Evolutionary conservation across 2,113 vertebrate species (phyloP).

Genomic region (Rhinichthys klamathensis): DNA sequence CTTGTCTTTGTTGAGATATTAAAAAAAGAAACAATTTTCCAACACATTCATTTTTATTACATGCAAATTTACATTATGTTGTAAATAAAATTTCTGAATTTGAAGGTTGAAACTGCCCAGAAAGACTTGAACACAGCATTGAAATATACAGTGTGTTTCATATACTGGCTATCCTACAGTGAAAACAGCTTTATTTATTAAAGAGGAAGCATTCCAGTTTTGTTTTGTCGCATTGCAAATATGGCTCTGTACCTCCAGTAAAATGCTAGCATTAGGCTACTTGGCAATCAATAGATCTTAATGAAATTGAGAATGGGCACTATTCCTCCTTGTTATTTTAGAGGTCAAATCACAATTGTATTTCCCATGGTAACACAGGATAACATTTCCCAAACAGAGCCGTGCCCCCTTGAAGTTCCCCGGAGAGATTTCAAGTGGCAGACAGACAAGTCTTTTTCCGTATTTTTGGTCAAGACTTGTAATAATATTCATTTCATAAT

Average conservation of each 20-base stretch:
- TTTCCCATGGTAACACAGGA: conserved; percentile 67
- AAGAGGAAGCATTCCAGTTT: neutral
- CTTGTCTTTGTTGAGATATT: neutral
- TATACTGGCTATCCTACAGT: neutral
- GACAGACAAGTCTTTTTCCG: conserved; percentile 58
- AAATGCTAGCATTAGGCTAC: neutral
- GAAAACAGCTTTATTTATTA: neutral
- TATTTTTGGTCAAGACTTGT: conserved; percentile 61
- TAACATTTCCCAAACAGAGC: conserved; percentile 70
- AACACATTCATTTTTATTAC: neutral
- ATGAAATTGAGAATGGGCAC: conserved; percentile 29
- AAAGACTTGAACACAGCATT: neutral
- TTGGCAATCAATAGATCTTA: conserved; percentile 32
- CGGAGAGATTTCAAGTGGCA: conserved; percentile 56
- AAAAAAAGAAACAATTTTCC: neutral
- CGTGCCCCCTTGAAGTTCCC: conserved; percentile 54
- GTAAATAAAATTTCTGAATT: neutral
- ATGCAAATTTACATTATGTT: neutral
- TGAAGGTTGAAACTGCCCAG: neutral
- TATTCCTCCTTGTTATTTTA: conserved; percentile 58
- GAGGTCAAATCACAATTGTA: conserved; percentile 57
- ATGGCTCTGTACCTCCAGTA: neutral
- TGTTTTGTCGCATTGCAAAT: neutral
- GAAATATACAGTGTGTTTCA: neutral
- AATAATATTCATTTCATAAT: conserved; percentile 48